These are phyloP conservation scores for Hydropsyche betteni DNA, from an alignment of 2,888 invertebrate genomes.

Conservation along the genomic window DNA sequence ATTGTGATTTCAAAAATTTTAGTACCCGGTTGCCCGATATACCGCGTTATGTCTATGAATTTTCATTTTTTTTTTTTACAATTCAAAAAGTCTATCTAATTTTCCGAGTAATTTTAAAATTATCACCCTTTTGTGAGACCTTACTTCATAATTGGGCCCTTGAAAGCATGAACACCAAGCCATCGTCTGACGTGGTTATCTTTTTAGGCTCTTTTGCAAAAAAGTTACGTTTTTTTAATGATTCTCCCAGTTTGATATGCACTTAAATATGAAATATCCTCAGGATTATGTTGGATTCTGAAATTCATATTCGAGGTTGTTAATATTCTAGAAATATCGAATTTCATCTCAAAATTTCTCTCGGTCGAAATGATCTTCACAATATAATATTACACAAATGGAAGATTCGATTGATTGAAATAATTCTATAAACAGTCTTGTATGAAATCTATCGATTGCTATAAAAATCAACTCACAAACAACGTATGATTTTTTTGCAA, in stretches of 20 bases:
- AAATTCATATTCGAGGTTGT: too few species aligned
- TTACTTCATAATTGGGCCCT: constrained; percentile 47
- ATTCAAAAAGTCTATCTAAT: constrained; percentile 46
- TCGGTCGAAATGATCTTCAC: too few species aligned
- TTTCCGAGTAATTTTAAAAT: constrained; percentile 30
- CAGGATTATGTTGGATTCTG: too few species aligned
- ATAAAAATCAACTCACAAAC: not conserved
- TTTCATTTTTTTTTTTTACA: constrained; percentile 23
- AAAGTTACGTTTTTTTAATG: constrained; percentile 2
- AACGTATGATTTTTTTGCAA: constrained; percentile 8
- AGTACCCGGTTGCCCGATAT: too few species aligned
- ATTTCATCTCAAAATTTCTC: too few species aligned
- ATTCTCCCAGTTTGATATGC: too few species aligned
- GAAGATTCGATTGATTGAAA: constrained; percentile 2
- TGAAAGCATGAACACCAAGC: constrained; percentile 43
- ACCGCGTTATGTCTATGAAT: constrained; percentile 4
- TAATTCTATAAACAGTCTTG: not conserved
- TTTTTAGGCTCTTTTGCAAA: constrained; percentile 25
- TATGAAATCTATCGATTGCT: not conserved
- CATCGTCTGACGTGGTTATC: constrained; percentile 22
- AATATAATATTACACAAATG: too few species aligned
- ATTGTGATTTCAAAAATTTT: too few species aligned
- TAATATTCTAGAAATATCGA: too few species aligned
- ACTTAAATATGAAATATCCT: too few species aligned
- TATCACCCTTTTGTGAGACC: constrained; percentile 45